Base-by-base conservation (phyloP, 2,113 vertebrate genomes). In the Charadrius vociferus region DNA sequence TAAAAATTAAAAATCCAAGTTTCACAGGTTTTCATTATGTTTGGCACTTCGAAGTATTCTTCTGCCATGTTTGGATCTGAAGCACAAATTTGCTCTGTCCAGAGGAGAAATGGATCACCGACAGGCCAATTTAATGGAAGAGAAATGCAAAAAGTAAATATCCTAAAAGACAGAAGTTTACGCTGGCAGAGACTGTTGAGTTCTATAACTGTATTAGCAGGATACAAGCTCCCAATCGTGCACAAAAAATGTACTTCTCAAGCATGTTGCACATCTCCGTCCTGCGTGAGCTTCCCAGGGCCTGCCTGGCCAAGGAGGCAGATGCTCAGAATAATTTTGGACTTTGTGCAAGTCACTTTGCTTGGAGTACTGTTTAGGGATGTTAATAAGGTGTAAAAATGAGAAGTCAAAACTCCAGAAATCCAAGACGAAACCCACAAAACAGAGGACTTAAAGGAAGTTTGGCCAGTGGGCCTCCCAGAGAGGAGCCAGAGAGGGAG, bases 91-190 rank as follows among this genome's bases (percentile, higher is more conserved):
- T 85, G 11, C 47, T 75, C 14, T 86, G 43, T 85, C 67, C 29
- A 36, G 67, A 68, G 41, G 41, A 92, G 52, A 85, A 89, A 20
- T 49, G n/a, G 24, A 41, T 94, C 47, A 21, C 70, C 0, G 1
- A 9, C 20, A 55, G 62, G 67, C 18, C 75, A 86, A 6, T 43
- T 81, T 71, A 91, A 61, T 24, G 39, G 58, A 66, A 88, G 59
- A 86, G 26, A 93, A 94, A 77, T 58, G 58, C 74, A 63, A 71
- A 74, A 83, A 71, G 24, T 70, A 74, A 73, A 78, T 94, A 63
- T 24, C 15, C 22, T 36, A 26, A 55, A 71, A 94, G 75, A 53
- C 0, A 45, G 20, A 88, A 34, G 56, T 81, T 88, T 58, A n/a
- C 32, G 12, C 63, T 90, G 63, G 50, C 88, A 82, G 77, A 65